A percentile compares a stretch with the other conserved stretches of the same genome.
These are phyloP conservation scores for Tetranychus piercei DNA, from an alignment of 2,888 invertebrate species.

Conservation along the genomic window DNA sequence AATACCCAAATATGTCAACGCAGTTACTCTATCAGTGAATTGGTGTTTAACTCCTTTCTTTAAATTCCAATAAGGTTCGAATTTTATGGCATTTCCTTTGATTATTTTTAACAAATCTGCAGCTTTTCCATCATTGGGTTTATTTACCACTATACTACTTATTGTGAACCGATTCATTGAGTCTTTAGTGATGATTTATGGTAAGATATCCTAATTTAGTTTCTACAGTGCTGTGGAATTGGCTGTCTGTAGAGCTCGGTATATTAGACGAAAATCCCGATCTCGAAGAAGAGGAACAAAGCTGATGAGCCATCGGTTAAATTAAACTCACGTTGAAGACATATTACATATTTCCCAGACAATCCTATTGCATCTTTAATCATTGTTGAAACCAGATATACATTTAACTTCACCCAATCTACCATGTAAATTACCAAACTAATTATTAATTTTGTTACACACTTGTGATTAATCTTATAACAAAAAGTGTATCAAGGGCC, in stretches of 20 bases:
- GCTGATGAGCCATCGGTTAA: no score
- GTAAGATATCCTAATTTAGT: neutral
- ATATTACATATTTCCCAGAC: no score
- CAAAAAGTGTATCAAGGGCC: no score
- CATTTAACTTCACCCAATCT: no score
- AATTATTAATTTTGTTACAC: no score
- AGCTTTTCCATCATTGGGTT: neutral
- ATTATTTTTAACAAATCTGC: neutral
- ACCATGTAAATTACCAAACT: no score
- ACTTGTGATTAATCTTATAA: no score
- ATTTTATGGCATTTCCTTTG: neutral
- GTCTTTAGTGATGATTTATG: neutral
- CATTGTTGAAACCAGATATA: no score
- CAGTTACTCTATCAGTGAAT: neutral
- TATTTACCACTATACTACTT: neutral
- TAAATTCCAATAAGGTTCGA: constrained; percentile 4
- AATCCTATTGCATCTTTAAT: no score
- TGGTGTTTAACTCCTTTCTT: neutral
- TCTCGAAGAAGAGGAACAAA: neutral
- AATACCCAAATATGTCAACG: neutral
- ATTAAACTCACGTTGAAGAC: no score
- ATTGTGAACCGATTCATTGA: neutral
- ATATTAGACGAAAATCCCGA: neutral
- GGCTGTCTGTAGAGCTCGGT: neutral
- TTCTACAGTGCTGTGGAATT: neutral